A percentile compares a stretch with the other conserved stretches of the same genome.
Conservation (phyloP, 2,113 vertebrate species). For the Ceyx margarethae region DNA sequence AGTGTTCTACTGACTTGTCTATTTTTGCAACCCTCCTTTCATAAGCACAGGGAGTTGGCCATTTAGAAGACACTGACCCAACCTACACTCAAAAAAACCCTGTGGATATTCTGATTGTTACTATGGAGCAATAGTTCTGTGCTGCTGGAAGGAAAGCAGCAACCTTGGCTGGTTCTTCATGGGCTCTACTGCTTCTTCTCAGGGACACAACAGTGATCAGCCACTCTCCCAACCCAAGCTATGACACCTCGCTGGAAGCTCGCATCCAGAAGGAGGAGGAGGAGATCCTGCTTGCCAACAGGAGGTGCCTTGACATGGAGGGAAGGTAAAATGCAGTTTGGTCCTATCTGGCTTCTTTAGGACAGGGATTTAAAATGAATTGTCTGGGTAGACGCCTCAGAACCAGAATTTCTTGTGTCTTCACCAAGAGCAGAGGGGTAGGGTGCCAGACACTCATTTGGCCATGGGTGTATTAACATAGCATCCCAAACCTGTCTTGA, state of each 20-base stretch:
- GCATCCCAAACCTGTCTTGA: constrained; percentile 7
- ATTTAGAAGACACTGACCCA: not conserved
- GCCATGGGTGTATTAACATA: not conserved
- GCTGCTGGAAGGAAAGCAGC: not conserved
- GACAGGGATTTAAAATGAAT: not conserved
- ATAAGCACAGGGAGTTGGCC: not conserved
- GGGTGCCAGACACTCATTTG: not conserved
- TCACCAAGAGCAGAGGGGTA: not conserved
- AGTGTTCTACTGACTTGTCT: not conserved
- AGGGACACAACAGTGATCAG: constrained; percentile 88
- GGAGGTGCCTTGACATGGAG: constrained; percentile 97
- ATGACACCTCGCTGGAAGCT: constrained; percentile 92
- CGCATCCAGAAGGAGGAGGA: constrained; percentile 98
- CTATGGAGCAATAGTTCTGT: not conserved
- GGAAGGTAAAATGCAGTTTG: constrained; percentile 82
- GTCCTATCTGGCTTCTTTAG: not conserved
- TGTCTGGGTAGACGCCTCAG: not conserved
- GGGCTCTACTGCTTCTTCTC: not conserved
- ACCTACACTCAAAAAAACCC: not conserved
- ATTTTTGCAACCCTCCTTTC: not conserved
- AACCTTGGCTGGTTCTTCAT: not conserved
- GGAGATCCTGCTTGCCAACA: constrained; percentile 96
- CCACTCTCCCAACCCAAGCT: constrained; percentile 93
- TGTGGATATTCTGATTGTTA: not conserved
- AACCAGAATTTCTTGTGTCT: constrained; percentile 35